phyloP scores from a whole-genome alignment of 2,797 vertebrate species.

The Tarsius wallacei region DNA sequence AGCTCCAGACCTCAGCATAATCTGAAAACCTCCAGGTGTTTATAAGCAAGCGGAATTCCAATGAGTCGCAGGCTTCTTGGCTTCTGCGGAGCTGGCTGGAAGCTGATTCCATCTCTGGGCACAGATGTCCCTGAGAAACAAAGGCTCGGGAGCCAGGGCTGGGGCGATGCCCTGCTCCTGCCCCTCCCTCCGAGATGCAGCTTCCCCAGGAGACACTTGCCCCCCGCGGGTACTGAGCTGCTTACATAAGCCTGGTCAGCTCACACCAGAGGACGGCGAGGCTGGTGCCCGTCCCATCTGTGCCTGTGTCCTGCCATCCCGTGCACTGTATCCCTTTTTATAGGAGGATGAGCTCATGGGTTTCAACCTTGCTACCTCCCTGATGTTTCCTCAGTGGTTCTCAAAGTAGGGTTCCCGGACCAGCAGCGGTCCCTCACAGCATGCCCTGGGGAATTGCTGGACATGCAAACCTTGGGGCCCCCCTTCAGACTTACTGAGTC shows the following conservation, averaged over 20 bases:
- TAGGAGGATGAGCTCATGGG: accelerated
- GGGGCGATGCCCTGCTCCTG: background rate
- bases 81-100: background rate
- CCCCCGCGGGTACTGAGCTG: accelerated
- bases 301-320: accelerated
- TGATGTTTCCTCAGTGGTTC: background rate
- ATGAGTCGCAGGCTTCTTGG: background rate
- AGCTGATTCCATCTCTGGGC: background rate
- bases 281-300: accelerated
- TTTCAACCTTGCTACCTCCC: background rate
- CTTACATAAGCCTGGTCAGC: accelerated
- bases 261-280: accelerated
- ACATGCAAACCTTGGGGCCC: background rate
- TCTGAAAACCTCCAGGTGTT: slow-evolving; percentile 36
- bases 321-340: accelerated
- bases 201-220: accelerated
- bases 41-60: background rate
- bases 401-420: background rate
- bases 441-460: background rate
- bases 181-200: accelerated
- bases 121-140: background rate
- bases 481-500: background rate
- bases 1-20: accelerated
- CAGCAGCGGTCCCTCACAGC: background rate
- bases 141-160: background rate